Evolutionary conservation across 2,113 vertebrate genomes (phyloP).

Genomic region (Oceanodroma tethys): DNA sequence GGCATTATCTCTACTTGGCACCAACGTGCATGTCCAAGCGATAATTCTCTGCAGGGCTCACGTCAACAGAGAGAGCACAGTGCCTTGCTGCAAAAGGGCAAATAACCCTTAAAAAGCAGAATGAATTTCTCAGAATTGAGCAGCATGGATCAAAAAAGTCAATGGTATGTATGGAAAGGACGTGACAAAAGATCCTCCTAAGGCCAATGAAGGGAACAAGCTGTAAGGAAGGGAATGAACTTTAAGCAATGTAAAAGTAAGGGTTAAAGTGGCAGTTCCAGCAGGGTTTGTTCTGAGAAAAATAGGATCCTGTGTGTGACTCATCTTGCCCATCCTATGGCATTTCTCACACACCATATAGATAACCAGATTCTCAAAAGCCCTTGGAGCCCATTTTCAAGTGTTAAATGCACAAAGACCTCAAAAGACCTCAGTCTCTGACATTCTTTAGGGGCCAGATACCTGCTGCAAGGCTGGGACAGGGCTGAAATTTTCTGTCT

Average conservation of each 20-base stretch:
- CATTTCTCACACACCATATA: constrained; percentile 35
- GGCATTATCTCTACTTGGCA: constrained; percentile 63
- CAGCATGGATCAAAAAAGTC: neutral
- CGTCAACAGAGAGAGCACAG: constrained; percentile 9
- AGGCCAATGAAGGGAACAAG: neutral
- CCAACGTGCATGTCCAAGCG: constrained; percentile 22
- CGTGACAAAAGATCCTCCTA: neutral
- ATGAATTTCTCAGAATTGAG: neutral
- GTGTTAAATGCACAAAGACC: neutral
- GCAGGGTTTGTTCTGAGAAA: neutral
- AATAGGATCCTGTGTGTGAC: constrained; percentile 5
- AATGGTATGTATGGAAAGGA: neutral
- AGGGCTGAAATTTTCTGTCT: neutral
- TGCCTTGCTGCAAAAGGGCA: constrained; percentile 38
- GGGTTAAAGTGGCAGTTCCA: constrained; percentile 13
- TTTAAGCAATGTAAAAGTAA: neutral
- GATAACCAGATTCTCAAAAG: constrained; percentile 6
- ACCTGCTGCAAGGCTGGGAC: neutral
- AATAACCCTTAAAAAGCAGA: constrained; percentile 16
- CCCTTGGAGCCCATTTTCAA: neutral
- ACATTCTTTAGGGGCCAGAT: neutral
- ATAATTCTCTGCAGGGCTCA: constrained; percentile 57
- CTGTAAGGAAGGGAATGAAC: neutral
- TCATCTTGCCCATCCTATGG: constrained; percentile 22
- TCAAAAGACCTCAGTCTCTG: neutral